A percentile compares a stretch with the other conserved stretches of the same genome.
phyloP scores from a whole-genome alignment of 92 coral and sea anemone species.

The Porites divaricata region DNA sequence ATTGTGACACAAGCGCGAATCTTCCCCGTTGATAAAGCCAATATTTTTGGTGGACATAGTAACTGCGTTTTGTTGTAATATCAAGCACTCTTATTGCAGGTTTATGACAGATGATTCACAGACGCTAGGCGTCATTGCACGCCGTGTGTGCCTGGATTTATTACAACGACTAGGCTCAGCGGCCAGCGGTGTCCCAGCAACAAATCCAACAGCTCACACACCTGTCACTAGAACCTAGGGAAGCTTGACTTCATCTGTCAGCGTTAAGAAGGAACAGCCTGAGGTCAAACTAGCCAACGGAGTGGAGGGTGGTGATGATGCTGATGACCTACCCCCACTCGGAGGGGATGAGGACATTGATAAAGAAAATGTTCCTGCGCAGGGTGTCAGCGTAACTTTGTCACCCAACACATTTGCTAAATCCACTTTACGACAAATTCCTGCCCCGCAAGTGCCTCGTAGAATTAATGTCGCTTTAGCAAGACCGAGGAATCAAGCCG shows the following conservation, averaged over 20 bases:
- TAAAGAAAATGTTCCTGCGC: conserved; percentile 10
- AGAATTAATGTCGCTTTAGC: neutral
- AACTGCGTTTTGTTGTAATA: neutral
- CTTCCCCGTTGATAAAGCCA: too few species aligned
- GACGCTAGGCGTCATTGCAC: conserved; percentile 66
- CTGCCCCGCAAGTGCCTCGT: neutral
- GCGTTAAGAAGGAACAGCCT: conserved; percentile 21
- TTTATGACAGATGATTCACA: conserved; percentile 36
- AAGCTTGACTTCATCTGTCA: conserved; percentile 15
- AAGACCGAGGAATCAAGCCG: neutral
- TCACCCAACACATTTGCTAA: neutral
- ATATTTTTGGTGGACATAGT: neutral
- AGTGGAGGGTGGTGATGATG: conserved; percentile 30
- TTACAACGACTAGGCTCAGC: conserved; percentile 89
- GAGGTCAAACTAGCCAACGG: conserved; percentile 16
- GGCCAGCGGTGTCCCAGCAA: conserved; percentile 46
- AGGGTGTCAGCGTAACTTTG: neutral
- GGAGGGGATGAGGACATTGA: conserved; percentile 60
- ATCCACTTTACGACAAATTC: neutral
- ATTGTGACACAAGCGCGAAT: too few species aligned
- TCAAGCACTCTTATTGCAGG: neutral
- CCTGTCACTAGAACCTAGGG: conserved; percentile 39
- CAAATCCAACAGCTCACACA: conserved; percentile 10
- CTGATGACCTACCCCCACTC: conserved; percentile 68
- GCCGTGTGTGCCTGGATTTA: conserved; percentile 83